A percentile compares a stretch with the other conserved stretches of the same genome.
Evolutionary conservation across 2,113 vertebrate species (phyloP).

Genomic region (Oncorhynchus tshawytscha): DNA sequence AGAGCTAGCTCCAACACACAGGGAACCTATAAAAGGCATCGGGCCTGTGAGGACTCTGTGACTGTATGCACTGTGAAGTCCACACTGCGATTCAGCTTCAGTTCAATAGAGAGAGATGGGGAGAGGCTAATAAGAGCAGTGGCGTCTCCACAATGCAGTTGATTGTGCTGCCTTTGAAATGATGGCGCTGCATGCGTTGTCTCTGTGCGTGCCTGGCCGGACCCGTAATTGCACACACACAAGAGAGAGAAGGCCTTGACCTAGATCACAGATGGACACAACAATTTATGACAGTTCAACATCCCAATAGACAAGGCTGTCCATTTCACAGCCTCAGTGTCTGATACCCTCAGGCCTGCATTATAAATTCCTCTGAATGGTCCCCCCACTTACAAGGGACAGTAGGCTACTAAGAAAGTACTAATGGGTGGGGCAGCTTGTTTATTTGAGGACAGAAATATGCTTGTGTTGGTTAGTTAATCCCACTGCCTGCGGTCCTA

Average conservation of each 20-base stretch:
- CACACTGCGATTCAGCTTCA: conserved; percentile 16
- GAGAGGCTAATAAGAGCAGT: conserved; percentile 42
- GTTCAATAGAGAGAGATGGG: conserved; percentile 17
- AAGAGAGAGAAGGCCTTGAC: conserved; percentile 55
- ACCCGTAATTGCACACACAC: conserved; percentile 54
- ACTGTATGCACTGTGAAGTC: conserved; percentile 27
- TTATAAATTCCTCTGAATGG: not conserved
- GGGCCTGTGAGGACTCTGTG: not conserved
- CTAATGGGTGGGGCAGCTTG: not conserved
- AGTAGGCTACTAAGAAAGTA: not conserved
- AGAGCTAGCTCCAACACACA: not conserved
- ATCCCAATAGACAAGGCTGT: conserved; percentile 58
- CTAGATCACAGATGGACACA: conserved; percentile 69
- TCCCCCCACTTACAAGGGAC: not conserved
- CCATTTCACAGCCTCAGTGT: conserved; percentile 45
- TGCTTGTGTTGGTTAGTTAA: not conserved
- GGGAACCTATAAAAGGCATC: too few species aligned
- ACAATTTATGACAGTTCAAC: conserved; percentile 64
- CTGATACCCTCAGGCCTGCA: conserved; percentile 30
- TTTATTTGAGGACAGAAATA: conserved; percentile 11
- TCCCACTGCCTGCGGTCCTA: too few species aligned
- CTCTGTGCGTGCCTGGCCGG: conserved; percentile 18
- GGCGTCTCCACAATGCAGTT: conserved; percentile 40
- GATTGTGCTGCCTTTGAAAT: conserved; percentile 52
- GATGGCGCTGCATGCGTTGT: conserved; percentile 11